Conservation (phyloP, 2,113 vertebrate genomes). For the Struthio camelus region DNA sequence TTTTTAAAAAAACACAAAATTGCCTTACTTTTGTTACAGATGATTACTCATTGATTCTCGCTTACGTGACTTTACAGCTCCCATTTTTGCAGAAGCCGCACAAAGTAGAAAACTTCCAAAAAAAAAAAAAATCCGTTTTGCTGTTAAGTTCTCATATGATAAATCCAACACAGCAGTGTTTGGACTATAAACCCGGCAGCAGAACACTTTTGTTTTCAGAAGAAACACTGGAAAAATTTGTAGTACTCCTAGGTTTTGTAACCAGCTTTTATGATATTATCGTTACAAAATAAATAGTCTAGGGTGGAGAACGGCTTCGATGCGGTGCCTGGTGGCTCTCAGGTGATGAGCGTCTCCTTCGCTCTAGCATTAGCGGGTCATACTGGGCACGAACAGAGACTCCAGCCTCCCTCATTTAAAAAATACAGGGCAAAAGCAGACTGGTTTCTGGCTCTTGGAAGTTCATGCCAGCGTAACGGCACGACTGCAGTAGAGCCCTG, state of each 20-base stretch:
- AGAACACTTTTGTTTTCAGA: conserved; percentile 34
- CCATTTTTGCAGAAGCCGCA: not conserved
- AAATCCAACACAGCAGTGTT: not conserved
- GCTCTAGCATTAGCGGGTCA: not conserved
- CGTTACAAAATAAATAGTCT: not conserved
- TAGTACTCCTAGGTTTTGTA: conserved; percentile 51
- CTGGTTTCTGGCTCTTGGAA: not conserved
- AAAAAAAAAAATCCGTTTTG: not conserved
- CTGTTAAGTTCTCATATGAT: not conserved
- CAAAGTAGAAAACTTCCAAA: conserved; percentile 19
- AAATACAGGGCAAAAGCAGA: not conserved
- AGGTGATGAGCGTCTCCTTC: not conserved
- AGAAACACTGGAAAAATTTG: conserved; percentile 39
- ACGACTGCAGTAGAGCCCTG: not conserved
- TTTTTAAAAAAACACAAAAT: conserved; percentile 16
- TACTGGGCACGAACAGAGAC: not conserved
- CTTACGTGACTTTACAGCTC: not conserved
- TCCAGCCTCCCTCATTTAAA: not conserved
- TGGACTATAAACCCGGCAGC: not conserved
- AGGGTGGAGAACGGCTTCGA: conserved; percentile 2
- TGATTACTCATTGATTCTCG: conserved; percentile 26
- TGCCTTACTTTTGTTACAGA: conserved; percentile 68
- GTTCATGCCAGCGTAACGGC: not conserved
- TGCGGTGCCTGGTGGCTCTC: not conserved
- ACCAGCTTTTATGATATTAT: not conserved